Evolutionary conservation across 2,888 invertebrate species (phyloP).

Genomic region (Volucella zonaria): DNA sequence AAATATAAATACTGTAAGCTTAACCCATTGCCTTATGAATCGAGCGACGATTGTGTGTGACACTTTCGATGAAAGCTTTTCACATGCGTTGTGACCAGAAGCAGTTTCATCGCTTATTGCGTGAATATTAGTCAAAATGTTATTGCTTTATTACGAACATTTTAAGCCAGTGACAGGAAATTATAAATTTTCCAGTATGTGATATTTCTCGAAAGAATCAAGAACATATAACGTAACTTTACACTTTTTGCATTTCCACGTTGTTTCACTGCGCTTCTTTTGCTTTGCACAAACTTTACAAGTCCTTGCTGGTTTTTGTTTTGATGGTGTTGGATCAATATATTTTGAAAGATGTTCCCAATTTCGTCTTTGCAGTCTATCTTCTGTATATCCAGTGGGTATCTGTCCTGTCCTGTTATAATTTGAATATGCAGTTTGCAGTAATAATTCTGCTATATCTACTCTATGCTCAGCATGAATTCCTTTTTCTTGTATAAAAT

Average conservation of each 20-base stretch:
- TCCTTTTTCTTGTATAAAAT: conserved; percentile 11
- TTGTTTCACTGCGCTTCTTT: too few relatives aligned
- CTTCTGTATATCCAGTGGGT: not conserved
- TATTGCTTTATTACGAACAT: too few relatives aligned
- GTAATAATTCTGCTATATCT: conserved; percentile 4
- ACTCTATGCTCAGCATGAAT: too few relatives aligned
- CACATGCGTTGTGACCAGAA: too few relatives aligned
- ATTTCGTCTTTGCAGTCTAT: conserved; percentile 12
- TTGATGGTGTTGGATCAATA: conserved; percentile 23
- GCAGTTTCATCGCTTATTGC: too few relatives aligned
- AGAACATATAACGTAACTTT: not conserved
- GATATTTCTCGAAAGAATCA: not conserved
- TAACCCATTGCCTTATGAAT: too few relatives aligned
- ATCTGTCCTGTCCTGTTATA: not conserved
- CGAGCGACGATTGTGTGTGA: too few relatives aligned
- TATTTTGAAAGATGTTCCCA: conserved; percentile 21
- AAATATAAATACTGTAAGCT: too few relatives aligned
- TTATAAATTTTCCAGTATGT: not conserved
- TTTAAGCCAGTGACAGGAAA: not conserved
- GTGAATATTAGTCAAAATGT: too few relatives aligned
- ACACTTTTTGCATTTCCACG: conserved; percentile 4
- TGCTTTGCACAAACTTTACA: too few relatives aligned
- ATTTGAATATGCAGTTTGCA: conserved; percentile 21
- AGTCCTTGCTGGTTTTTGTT: conserved; percentile 21
- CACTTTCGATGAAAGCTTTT: too few relatives aligned